A percentile compares a stretch with the other conserved stretches of the same genome.
Conservation (phyloP, 2,888 invertebrate genomes). For the Marasmarcha lunaedactyla region DNA sequence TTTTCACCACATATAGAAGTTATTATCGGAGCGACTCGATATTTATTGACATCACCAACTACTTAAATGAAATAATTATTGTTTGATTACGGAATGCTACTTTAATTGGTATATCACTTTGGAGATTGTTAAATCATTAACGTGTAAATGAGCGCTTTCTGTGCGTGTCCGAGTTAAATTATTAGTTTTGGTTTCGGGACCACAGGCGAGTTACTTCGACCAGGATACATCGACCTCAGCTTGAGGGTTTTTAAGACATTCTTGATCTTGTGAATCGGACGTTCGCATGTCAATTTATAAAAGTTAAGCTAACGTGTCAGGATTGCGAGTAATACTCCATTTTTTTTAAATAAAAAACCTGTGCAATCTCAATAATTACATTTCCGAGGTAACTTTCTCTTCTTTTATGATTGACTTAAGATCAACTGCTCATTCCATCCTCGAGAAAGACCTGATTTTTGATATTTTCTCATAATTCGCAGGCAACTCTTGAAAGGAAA, state of each 20-base stretch:
- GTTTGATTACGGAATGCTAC: slow-evolving; percentile 30
- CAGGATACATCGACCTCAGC: no score
- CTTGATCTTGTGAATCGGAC: no score
- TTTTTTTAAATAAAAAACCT: slow-evolving; percentile 28
- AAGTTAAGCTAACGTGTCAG: slow-evolving; percentile 26
- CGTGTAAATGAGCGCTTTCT: slow-evolving; percentile 29
- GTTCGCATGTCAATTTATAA: no score
- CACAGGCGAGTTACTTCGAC: no score
- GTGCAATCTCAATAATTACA: slow-evolving; percentile 25
- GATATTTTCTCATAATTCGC: background rate
- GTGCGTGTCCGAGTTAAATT: no score
- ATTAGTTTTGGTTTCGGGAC: no score
- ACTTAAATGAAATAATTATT: slow-evolving; percentile 31
- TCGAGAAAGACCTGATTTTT: slow-evolving; percentile 5
- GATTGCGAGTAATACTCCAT: slow-evolving; percentile 37
- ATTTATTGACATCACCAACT: slow-evolving; percentile 26
- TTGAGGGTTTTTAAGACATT: no score
- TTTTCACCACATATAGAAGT: no score
- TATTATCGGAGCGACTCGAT: background rate
- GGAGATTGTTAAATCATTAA: slow-evolving; percentile 32
- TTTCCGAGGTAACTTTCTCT: slow-evolving; percentile 29
- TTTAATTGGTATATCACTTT: slow-evolving; percentile 34
- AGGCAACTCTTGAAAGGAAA: no score
- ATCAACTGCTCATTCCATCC: slow-evolving; percentile 17
- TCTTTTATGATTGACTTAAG: slow-evolving; percentile 24